phyloP scores from a whole-genome alignment of 2,797 vertebrate species.

The Platyrinchus mystaceus region DNA sequence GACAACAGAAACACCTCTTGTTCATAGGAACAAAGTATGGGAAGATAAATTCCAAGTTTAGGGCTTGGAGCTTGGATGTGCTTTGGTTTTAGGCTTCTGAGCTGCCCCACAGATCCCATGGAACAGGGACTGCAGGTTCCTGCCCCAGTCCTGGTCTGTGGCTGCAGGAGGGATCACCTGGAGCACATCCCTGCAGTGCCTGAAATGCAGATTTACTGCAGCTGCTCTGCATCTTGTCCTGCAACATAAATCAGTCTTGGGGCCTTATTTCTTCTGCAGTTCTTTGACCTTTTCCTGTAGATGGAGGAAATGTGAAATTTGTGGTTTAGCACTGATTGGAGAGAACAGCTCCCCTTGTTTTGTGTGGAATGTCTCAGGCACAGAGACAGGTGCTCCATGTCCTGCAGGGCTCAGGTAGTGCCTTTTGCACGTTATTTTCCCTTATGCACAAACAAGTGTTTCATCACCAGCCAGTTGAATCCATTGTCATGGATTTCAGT shows the following conservation, averaged over 20 bases:
- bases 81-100: background rate
- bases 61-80: background rate
- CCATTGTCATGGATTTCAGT: background rate
- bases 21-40: background rate
- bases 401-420: background rate
- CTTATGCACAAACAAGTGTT: background rate
- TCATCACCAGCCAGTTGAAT: background rate
- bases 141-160: background rate
- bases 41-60: background rate
- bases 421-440: too few relatives aligned
- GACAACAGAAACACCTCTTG: background rate
- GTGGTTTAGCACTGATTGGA: background rate
- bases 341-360: background rate
- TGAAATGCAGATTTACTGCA: slow-evolving; percentile 19
- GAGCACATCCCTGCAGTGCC: background rate
- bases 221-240: background rate
- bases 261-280: background rate
- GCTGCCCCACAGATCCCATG: background rate
- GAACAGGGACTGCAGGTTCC: background rate
- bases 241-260: background rate
- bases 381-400: background rate
- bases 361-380: background rate
- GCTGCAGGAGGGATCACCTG: background rate
- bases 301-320: background rate
- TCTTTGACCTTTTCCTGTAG: background rate